Percentiles rank a stretch among this genome's conserved stretches.
Conservation (phyloP, 2,797 vertebrate species). For the Pteronotus mesoamericanus region DNA sequence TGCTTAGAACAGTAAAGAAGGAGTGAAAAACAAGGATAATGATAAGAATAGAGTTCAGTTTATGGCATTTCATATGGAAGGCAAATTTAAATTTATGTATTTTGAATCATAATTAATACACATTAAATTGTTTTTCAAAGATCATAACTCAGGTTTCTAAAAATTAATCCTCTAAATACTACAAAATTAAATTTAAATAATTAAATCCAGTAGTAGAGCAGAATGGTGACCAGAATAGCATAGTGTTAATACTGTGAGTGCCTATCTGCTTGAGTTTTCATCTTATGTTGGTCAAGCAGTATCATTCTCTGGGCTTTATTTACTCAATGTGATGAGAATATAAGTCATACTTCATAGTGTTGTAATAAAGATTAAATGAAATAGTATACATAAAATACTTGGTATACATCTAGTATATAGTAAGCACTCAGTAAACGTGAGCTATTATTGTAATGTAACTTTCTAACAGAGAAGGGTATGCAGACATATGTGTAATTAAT, state of each 20-base stretch:
- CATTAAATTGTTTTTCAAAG: constrained; percentile 1
- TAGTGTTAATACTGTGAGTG: neutral
- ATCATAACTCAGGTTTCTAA: neutral
- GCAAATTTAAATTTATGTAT: neutral
- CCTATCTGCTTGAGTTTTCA: neutral
- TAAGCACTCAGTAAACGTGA: neutral
- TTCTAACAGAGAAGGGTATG: neutral
- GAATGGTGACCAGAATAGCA: neutral
- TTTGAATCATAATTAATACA: constrained; percentile 14
- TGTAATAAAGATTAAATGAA: constrained; percentile 25
- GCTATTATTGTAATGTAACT: neutral
- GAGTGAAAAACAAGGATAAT: neutral
- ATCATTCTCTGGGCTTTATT: neutral
- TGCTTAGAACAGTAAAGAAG: neutral
- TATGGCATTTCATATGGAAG: neutral
- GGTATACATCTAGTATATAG: neutral
- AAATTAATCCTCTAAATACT: neutral
- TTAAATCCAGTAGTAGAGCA: neutral
- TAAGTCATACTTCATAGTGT: neutral
- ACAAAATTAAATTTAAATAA: constrained; percentile 37
- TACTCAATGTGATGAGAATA: neutral
- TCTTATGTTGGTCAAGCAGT: neutral
- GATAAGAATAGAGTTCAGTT: neutral
- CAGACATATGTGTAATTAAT: neutral
- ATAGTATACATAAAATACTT: neutral